Evolutionary conservation across 2,797 vertebrate species (phyloP), one percentile per base, ranked within the genome.

Genomic region (Hydrocynus forskahlii): DNA sequence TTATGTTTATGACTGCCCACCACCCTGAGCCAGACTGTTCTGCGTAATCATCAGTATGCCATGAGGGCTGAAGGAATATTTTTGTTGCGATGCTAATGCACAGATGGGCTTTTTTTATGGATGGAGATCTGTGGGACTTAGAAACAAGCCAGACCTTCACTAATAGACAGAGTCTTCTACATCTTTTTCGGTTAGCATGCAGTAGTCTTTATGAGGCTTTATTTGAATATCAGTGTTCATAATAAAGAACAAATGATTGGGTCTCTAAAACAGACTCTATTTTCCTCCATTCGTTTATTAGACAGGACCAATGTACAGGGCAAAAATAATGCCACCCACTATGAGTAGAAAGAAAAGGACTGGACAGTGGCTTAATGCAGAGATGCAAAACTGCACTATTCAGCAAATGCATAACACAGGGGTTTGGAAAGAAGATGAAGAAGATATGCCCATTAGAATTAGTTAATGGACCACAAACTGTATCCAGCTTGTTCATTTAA

Each of bases 1-100:
- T 77, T 74, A 81, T 62, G 77, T 55, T 54, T 72, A 21, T 45
- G 52, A 73, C 29, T 75, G 76, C 77, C 84, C 83, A 76, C 69
- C 74, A 62, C 81, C 83, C 70, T 60, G 76, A 68, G 81, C 76
- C 43, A 38, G 23, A 80, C 25, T 50, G 78, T 79, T 81, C 50
- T 80, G 84, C 81, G 63, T 78, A 85, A 85, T 85, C 85, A 87
- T 85, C 81, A 81, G 75, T 79, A 45, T 71, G 70, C 63, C 82
- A 85, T 14, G 54, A 82, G 78, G 76, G 66, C 74, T 43, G 5
- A 40, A 19, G 7, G 66, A 64, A 78, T 60, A 54, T 67, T 68
- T 57, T 66, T 54, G 50, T 7, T 63, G 59, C 60, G 17, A 52
- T 66, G 43, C 60, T 64, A 35, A 78, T 75, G 79, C 71, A 48